Base-by-base conservation (phyloP, 2,797 vertebrate species). In the Tauraco hartlaubi region DNA sequence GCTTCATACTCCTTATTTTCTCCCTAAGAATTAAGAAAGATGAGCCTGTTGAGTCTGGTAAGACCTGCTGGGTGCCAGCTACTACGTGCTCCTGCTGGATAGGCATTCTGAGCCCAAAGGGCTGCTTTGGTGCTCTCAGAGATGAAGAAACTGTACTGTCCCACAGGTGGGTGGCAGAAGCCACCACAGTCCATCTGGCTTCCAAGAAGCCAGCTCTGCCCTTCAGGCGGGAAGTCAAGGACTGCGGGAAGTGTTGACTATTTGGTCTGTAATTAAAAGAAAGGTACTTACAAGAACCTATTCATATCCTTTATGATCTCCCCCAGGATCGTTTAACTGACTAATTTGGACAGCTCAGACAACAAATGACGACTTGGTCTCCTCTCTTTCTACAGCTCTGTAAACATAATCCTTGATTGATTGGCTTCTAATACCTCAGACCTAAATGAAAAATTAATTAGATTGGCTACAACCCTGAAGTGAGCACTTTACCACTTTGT, bases 401-500 rank as follows among this genome's bases (percentile, higher is more conserved):
- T 98, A 98, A 99, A 99, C 98, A 98, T 97, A 98, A 98, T 98
- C 98, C 97, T 96, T 97, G 97, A 99, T 98, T 98, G 98, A 99
- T 99, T 98, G 91, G 81, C 96, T 96, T 97, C 97, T 98, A 98
- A 99, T 98, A 98, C 96, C 98, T 98, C 98, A 98, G 97, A 97
- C 97, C 84, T 96, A 97, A 98, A 99, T 99, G 97, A 99, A 99
- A 99, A 98, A 99, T 99, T 98, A 98, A 99, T 99, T 98, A 98
- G 96, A 97, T 97, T 96, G 95, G 96, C 97, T 97, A 82, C 92
- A 97, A 94, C 95, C 91, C 96, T 95, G 95, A 97, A 98, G 96
- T 96, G 96, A 97, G 95, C 96, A 96, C 97, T 98, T 98, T 98
- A 96, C 94, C 94, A 92, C 94, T 96, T 94, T 97, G 90, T 94